phyloP scores from a whole-genome alignment of 2,113 vertebrate genomes.

The Lamprotornis superbus region DNA sequence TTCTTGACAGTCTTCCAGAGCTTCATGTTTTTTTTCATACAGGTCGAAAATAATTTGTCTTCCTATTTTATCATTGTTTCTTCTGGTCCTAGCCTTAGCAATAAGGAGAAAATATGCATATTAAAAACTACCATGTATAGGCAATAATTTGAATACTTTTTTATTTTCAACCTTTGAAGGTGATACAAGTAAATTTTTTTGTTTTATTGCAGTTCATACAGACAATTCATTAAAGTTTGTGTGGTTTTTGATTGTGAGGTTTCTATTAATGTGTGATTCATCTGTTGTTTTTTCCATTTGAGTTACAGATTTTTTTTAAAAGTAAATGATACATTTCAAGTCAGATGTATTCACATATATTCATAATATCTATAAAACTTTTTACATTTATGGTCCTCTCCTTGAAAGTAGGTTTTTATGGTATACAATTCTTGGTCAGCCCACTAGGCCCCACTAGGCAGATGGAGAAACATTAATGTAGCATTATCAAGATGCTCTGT shows the following conservation, averaged over 20 bases:
- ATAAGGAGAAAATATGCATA: neutral
- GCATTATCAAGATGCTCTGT: neutral
- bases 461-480: neutral
- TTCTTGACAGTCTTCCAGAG: slow-evolving; percentile 21
- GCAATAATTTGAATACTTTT: neutral
- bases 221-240: neutral
- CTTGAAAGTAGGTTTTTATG: neutral
- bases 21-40: slow-evolving; percentile 39
- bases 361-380: neutral
- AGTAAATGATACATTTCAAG: neutral
- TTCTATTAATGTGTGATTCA: neutral
- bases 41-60: slow-evolving; percentile 1
- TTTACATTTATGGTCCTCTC: neutral
- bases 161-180: neutral
- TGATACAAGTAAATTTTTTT: neutral
- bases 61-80: neutral
- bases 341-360: neutral
- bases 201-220: neutral
- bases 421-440: neutral
- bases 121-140: neutral
- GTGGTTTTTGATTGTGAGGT: accelerated
- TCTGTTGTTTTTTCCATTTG: neutral
- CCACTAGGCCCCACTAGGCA: neutral
- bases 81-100: neutral
- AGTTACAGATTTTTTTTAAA: neutral